Conservation (phyloP, 1,140 invertebrate species). For the Eumaeus atala region DNA sequence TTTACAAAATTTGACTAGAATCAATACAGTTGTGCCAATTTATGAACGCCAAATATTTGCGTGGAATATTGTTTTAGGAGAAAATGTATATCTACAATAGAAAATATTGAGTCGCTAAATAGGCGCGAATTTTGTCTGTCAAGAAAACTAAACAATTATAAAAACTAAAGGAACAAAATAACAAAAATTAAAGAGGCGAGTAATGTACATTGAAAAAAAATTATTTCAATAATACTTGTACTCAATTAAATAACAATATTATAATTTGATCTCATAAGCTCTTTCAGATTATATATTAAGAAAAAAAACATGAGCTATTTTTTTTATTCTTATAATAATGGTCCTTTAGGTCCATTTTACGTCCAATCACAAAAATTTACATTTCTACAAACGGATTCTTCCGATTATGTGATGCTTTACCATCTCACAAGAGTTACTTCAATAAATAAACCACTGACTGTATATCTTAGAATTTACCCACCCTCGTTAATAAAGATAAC, state of each 20-base stretch:
- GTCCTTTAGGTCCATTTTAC: constrained; percentile 11
- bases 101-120: constrained; percentile 50
- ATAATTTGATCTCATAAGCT: constrained; percentile 71
- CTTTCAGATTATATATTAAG: constrained; percentile 55
- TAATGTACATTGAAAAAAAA: constrained; percentile 66
- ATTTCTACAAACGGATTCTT: constrained; percentile 47
- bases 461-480: constrained; percentile 44
- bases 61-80: constrained; percentile 53
- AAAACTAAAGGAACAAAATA: constrained; percentile 72
- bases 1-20: constrained; percentile 71
- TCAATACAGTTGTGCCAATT: constrained; percentile 65
- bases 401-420: constrained; percentile 60
- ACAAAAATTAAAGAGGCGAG: constrained; percentile 63
- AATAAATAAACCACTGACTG: constrained; percentile 56
- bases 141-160: constrained; percentile 62
- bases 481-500: constrained; percentile 58
- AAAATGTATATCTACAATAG: constrained; percentile 58
- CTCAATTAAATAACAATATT: constrained; percentile 73
- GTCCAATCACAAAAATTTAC: constrained; percentile 44
- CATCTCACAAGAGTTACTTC: constrained; percentile 44
- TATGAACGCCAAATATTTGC: constrained; percentile 40
- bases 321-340: constrained; percentile 9
- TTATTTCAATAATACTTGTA: constrained; percentile 71
- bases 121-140: constrained; percentile 35
- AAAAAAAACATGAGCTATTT: constrained; percentile 52